A percentile compares a stretch with the other conserved stretches of the same genome.
Evolutionary conservation across 2,888 invertebrate species (phyloP).

Genomic region (Heliconius ismenius): DNA sequence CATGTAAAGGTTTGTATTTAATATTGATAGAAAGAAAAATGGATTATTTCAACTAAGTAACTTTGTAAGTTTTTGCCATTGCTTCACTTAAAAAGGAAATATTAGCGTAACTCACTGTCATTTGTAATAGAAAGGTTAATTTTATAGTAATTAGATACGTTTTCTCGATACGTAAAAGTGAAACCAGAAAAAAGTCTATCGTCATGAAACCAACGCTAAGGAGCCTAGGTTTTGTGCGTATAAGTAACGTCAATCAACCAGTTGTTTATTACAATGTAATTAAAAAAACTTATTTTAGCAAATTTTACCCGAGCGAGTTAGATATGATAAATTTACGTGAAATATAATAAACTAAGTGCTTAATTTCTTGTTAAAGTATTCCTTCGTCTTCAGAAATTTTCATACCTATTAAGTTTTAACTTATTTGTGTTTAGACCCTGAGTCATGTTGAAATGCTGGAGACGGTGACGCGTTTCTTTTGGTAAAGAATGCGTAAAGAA

Average conservation of each 20-base stretch:
- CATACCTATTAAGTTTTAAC: slow-evolving; percentile 12
- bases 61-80: not conserved
- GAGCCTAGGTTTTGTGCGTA: not conserved
- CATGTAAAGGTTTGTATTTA: slow-evolving; percentile 16
- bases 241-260: not conserved
- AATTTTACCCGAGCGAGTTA: not conserved
- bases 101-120: not conserved
- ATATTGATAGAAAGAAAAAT: not conserved
- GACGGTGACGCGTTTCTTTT: slow-evolving; percentile 22
- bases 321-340: not conserved
- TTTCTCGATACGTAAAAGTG: slow-evolving; percentile 14
- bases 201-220: not conserved
- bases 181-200: slow-evolving; percentile 5
- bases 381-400: not conserved
- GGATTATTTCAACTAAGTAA: not conserved
- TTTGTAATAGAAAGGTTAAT: not conserved
- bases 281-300: not conserved
- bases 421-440: slow-evolving; percentile 19
- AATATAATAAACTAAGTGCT: not conserved
- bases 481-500: slow-evolving; percentile 25
- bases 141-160: slow-evolving; percentile 8
- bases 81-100: not conserved
- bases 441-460: slow-evolving; percentile 20
- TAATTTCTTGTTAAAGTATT: not conserved
- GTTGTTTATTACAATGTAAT: not conserved